These are phyloP conservation scores for Pogonophryne albipinna DNA, from an alignment of 2,797 vertebrate genomes.

Conservation along the genomic window DNA sequence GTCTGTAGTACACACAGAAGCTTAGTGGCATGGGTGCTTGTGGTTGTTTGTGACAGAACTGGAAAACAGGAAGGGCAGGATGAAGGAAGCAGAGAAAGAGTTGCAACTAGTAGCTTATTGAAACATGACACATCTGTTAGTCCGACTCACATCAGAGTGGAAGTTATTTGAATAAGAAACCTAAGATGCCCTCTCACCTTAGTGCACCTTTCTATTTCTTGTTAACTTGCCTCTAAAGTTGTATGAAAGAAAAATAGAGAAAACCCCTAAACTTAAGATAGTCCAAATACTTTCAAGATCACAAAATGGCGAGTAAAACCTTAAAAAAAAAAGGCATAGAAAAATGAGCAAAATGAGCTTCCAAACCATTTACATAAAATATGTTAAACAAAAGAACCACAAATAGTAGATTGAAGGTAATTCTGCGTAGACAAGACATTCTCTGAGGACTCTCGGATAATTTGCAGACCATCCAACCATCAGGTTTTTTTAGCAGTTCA, in stretches of 20 bases:
- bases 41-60: too few relatives aligned
- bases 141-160: not conserved
- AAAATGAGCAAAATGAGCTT: not conserved
- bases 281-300: not conserved
- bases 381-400: not conserved
- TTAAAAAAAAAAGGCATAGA: not conserved
- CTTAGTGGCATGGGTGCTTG: too few relatives aligned
- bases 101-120: not conserved
- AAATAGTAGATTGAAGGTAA: not conserved
- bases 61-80: too few relatives aligned
- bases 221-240: too few relatives aligned
- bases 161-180: not conserved
- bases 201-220: not conserved
- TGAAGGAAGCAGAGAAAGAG: not conserved
- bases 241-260: too few relatives aligned
- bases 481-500: not conserved
- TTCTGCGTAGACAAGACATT: not conserved
- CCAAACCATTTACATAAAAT: not conserved
- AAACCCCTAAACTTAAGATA: not conserved
- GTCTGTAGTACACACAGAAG: too few relatives aligned
- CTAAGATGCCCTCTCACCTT: not conserved
- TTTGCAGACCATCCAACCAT: not conserved
- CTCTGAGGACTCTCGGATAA: not conserved
- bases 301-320: not conserved
- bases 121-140: not conserved